Conservation (phyloP, 2,113 vertebrate genomes). For the Aythya baeri region DNA sequence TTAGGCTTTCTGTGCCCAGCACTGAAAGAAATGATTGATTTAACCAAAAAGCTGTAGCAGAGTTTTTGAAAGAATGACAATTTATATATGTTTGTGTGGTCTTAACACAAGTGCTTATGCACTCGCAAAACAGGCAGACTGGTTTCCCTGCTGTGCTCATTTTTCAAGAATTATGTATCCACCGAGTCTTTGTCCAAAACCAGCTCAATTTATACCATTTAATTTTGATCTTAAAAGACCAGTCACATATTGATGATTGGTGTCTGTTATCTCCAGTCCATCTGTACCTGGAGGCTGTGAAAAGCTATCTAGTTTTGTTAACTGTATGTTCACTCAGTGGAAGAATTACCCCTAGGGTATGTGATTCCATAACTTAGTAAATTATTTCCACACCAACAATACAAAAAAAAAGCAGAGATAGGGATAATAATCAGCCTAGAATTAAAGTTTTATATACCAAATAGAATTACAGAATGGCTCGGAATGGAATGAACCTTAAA, state of each 20-base stretch:
- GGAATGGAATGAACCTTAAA: no score
- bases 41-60: background rate
- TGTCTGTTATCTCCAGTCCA: background rate
- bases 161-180: background rate
- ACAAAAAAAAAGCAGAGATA: background rate
- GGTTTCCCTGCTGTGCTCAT: background rate
- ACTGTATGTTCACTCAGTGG: background rate
- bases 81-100: background rate
- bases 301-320: constrained; percentile 5
- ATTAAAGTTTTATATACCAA: background rate
- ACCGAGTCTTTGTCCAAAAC: background rate
- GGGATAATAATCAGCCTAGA: background rate
- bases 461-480: no score
- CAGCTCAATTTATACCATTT: background rate
- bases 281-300: background rate
- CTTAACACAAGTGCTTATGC: background rate
- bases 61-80: background rate
- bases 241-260: background rate
- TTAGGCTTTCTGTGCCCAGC: background rate
- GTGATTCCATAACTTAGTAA: constrained; percentile 2
- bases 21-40: background rate
- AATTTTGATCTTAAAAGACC: constrained; percentile 2
- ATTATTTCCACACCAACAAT: background rate
- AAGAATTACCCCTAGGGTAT: constrained; percentile 4
- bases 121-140: background rate